Evolutionary conservation across 1,140 invertebrate genomes (phyloP), one percentile per base, ranked within the genome.

Genomic region (Scaptodrosophila lebanonensis): DNA sequence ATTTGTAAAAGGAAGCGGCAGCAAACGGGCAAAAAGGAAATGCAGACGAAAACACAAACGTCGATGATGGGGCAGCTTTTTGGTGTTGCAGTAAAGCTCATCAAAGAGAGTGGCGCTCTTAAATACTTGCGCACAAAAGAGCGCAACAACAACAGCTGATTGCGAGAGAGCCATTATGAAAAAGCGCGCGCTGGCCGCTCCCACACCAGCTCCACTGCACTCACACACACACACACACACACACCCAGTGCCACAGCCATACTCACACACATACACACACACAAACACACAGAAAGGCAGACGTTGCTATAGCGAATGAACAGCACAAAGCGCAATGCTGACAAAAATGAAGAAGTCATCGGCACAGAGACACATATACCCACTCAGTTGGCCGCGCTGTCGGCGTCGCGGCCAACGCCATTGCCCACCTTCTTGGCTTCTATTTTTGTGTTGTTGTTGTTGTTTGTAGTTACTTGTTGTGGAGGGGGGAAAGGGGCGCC

Each of bases 281-380:
- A 15, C 42, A 18, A 25, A 9, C 38, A 20, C 29, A 51, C 50
- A 57, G 36, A 50, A 54, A 42, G 50, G 53, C 45, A 76, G 59
- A 73, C 68, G 73, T 77, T 79, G 73, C 75, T 69, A 79, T 79
- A 79, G 75, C 75, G 69, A 82, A 82, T 61, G 75, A 75, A 73
- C 75, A 58, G 70, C 57, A 61, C 70, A 82, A 82, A 82, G 70
- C 70, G 69, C 43, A 82, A 72, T 66, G 56, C 29, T 57, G 33
- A 51, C 45, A 66, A 51, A 62, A 69, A 64, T 70, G 76, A 83
- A 76, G 70, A 75, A 79, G 66, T 76, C 73, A 83, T 79, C 83
- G 83, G 77, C 83, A 85, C 77, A 85, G 83, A 85, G 77, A 85
- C 83, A 85, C 83, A 85, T 65, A 85, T 83, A 85, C 77, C 83